phyloP scores from a whole-genome alignment of 2,888 invertebrate genomes.

The Monopis laevigella region DNA sequence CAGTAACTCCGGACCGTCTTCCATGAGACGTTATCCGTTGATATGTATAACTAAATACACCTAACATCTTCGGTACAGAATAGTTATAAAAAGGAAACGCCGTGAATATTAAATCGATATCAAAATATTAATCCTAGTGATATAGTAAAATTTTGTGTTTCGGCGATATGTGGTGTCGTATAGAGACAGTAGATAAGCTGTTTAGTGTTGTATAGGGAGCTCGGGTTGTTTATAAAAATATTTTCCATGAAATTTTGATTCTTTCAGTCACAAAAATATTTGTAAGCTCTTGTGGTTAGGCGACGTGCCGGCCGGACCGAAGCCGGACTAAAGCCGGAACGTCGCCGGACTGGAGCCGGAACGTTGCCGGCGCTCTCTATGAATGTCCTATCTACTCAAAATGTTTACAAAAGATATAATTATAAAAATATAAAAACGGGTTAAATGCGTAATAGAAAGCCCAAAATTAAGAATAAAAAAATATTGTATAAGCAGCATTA shows the following conservation, averaged over 20 bases:
- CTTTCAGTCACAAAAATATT: slow-evolving; percentile 40
- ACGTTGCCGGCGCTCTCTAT: no score
- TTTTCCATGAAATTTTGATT: slow-evolving; percentile 24
- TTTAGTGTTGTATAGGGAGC: slow-evolving; percentile 30
- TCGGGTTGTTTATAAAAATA: slow-evolving; percentile 53
- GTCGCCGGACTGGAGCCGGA: no score
- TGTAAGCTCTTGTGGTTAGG: no score
- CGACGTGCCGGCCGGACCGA: no score
- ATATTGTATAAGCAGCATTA: slow-evolving; percentile 4
- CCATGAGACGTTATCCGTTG: slow-evolving; percentile 52
- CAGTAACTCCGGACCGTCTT: slow-evolving; percentile 46
- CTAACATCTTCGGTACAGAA: slow-evolving; percentile 42
- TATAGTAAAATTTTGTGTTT: slow-evolving; percentile 47
- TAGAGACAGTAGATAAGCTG: slow-evolving; percentile 45
- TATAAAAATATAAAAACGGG: slow-evolving; percentile 53
- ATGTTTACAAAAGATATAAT: slow-evolving; percentile 57
- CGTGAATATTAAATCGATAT: slow-evolving; percentile 47
- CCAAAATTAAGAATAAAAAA: slow-evolving; percentile 8
- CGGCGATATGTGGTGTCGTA: slow-evolving; percentile 60
- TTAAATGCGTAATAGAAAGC: slow-evolving; percentile 5
- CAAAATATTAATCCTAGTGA: slow-evolving; percentile 61
- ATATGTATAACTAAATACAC: slow-evolving; percentile 60
- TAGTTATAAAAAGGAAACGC: slow-evolving; percentile 52
- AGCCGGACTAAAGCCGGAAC: no score
- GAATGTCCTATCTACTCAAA: slow-evolving; percentile 49